Evolutionary conservation across 2,797 vertebrate genomes (phyloP).

Genomic region (Propithecus perrieri): DNA sequence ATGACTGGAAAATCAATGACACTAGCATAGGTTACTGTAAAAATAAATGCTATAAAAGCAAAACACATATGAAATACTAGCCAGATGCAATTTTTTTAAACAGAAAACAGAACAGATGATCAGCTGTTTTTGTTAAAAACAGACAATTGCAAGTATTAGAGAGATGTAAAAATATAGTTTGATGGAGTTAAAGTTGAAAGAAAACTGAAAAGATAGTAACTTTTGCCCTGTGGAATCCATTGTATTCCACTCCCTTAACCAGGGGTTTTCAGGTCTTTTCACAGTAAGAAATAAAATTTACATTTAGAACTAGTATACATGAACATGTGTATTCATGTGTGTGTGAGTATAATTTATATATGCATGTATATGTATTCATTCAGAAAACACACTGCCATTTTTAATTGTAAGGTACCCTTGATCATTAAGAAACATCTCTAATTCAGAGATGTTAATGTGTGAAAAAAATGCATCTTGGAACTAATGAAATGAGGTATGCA

Average conservation of each 20-base stretch:
- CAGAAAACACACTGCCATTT: neutral
- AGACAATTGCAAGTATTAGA: neutral
- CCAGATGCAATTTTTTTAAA: neutral
- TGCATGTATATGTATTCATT: neutral
- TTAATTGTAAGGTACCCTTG: neutral
- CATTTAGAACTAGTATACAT: neutral
- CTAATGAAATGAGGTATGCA: neutral
- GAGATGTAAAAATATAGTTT: neutral
- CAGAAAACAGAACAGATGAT: neutral
- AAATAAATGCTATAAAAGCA: neutral
- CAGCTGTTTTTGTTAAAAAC: neutral
- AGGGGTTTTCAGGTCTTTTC: neutral
- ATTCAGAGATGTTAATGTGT: neutral
- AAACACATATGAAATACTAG: neutral
- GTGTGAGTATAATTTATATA: neutral
- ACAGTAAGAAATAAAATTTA: neutral
- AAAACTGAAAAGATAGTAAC: neutral
- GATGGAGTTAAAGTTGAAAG: neutral
- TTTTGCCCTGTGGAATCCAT: neutral
- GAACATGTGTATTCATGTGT: neutral
- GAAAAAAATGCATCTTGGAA: neutral
- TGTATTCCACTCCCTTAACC: neutral
- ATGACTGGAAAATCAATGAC: neutral
- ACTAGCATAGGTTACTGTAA: neutral
- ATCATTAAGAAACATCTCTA: neutral